These are phyloP conservation scores for Furnarius figulus DNA, from an alignment of 2,113 vertebrate species.

Conservation along the genomic window DNA sequence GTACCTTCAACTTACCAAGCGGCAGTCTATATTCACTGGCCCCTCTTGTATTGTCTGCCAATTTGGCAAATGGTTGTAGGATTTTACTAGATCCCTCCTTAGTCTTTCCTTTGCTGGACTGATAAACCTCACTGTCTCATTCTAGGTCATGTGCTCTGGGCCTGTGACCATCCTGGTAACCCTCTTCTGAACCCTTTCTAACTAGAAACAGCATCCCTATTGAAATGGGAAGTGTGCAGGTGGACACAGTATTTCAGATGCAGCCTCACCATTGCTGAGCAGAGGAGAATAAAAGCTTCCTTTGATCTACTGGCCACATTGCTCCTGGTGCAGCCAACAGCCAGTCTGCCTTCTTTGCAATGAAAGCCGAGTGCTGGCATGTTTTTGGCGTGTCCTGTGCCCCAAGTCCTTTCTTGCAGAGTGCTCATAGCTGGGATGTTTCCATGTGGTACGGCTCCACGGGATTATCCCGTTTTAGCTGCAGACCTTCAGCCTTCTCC, in stretches of 20 bases:
- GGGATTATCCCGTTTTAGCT: neutral
- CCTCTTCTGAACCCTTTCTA: neutral
- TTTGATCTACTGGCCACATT: neutral
- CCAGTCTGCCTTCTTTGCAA: neutral
- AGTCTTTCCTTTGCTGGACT: neutral
- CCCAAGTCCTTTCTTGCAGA: neutral
- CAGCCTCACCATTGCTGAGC: neutral
- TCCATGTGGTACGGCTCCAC: neutral
- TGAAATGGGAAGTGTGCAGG: neutral
- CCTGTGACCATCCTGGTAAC: neutral
- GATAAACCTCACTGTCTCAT: neutral
- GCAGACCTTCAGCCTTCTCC: neutral
- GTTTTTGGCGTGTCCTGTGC: neutral
- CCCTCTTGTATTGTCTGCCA: neutral
- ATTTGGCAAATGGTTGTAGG: neutral
- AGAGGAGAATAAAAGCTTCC: neutral
- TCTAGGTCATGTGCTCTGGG: neutral
- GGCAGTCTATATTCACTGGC: neutral
- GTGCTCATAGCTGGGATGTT: accelerated
- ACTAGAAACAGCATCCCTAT: accelerated
- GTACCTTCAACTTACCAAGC: neutral
- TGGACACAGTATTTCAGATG: neutral
- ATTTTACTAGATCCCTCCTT: neutral
- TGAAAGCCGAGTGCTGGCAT: neutral
- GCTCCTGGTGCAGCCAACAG: neutral